These are phyloP conservation scores for Palythoa grandiflora DNA, from an alignment of 92 coral and sea anemone species.

Conservation along the genomic window DNA sequence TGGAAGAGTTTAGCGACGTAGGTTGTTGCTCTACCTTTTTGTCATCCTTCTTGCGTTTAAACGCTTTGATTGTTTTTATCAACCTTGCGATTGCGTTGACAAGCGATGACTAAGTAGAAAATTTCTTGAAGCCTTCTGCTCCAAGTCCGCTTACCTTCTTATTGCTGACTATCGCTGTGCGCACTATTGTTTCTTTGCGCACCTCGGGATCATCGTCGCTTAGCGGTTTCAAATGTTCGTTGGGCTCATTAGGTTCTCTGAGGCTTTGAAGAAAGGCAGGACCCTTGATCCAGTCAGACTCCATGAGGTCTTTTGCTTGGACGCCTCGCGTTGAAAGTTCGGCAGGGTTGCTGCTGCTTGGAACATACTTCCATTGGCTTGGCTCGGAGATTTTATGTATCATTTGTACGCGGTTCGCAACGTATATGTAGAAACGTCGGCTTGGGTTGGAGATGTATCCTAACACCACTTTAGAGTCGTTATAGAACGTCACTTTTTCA, in stretches of 20 bases:
- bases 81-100: not conserved
- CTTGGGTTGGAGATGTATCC: slow-evolving; percentile 17
- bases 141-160: no score
- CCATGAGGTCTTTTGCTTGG: slow-evolving; percentile 3
- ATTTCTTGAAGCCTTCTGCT: no score
- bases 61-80: not conserved
- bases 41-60: slow-evolving; percentile 2
- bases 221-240: not conserved
- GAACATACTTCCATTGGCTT: slow-evolving; percentile 54
- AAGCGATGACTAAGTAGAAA: no score
- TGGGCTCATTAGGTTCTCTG: not conserved
- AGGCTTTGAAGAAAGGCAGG: not conserved
- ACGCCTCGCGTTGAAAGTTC: slow-evolving; percentile 55
- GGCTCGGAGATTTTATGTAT: slow-evolving; percentile 53
- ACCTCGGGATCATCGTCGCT: slow-evolving; percentile 14
- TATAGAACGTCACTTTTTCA: slow-evolving; percentile 47
- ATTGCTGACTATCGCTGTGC: not conserved
- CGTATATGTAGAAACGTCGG: slow-evolving; percentile 14
- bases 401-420: slow-evolving; percentile 52
- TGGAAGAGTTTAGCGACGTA: slow-evolving; percentile 1
- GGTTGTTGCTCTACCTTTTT: not conserved
- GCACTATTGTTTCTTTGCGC: not conserved
- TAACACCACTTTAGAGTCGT: slow-evolving; percentile 53
- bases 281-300: slow-evolving; percentile 44
- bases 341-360: slow-evolving; percentile 45